Evolutionary conservation across 2,888 invertebrate species (phyloP), one percentile per base, ranked within the genome.

Genomic region (Tuberolachnus salignus): DNA sequence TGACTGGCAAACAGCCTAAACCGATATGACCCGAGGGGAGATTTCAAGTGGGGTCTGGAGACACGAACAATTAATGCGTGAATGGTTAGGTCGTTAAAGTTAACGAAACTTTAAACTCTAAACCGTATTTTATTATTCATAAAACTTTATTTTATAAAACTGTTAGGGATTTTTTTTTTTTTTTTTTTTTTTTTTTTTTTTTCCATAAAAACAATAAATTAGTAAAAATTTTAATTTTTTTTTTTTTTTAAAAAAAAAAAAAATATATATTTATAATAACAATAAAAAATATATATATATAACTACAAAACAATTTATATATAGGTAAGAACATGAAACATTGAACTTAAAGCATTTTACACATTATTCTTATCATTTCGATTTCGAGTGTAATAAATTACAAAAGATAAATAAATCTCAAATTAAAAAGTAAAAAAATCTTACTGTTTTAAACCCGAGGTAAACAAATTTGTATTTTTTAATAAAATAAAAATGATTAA

Each of bases 1-100:
- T 51, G 71, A 80, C 71, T 74, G 71, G 80, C 73, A 55, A 66
- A 80, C 81, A 82, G 82, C 81, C 81, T 81, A 70, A 80, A 73
- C 59, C 61, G 61, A 72, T 72, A 49, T 13, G 72, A 63, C 51
- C 73, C 73, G 1, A 73, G 51, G 69, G 53, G 64, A n/a, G n/a
- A 42, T 63, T 63, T 73, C 21, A n/a, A 73, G 73, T 63, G 42
- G 63, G 63, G 63, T 73, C 61, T 34, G 19, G 49, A 72, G 16
- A 46, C 16, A 10, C 19, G 51, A 63, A 53, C 63, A 73, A 73
- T 73, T 73, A 73, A 63, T 21, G 51, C 9, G 11, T 6, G 34
- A 61, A 26, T 49, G 49, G 59, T 72, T 49, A 13, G 14, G 59
- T 49, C 72, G 6, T 61, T 61, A 49, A 61, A 61, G 51, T 67